Percentiles rank a stretch among this genome's conserved stretches.
These are phyloP conservation scores for Polyboroides typus DNA, from an alignment of 2,797 vertebrate species.

Conservation along the genomic window DNA sequence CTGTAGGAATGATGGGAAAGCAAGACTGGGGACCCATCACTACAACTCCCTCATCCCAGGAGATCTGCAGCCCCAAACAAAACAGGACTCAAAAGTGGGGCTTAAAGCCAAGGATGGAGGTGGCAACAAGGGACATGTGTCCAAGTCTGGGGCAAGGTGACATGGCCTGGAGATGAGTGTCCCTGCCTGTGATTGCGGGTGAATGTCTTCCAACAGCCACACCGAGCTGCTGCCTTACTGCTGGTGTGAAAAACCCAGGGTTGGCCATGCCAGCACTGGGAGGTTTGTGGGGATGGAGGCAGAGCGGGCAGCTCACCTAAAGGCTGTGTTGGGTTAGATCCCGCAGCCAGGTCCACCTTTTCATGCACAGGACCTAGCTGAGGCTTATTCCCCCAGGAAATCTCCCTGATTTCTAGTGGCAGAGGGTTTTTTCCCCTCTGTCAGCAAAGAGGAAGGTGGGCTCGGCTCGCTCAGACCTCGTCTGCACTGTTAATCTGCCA, in stretches of 20 bases:
- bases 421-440: background rate
- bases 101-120: background rate
- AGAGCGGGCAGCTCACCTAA: background rate
- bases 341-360: background rate
- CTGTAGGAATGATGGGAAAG: background rate
- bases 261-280: background rate
- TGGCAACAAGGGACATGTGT: background rate
- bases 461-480: background rate
- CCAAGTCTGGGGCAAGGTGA: background rate
- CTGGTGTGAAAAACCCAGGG: background rate
- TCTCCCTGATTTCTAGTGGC: background rate
- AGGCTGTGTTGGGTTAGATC: background rate
- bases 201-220: background rate
- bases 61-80: background rate
- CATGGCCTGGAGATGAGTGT: accelerated
- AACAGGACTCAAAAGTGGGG: background rate
- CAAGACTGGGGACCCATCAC: background rate
- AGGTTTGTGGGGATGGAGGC: background rate
- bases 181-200: accelerated
- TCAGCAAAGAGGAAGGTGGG: background rate
- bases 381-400: background rate
- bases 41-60: background rate
- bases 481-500: background rate
- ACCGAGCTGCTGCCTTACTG: background rate
- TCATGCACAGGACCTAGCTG: accelerated